These are phyloP conservation scores for Hyphantria cunea DNA, from an alignment of 1,140 invertebrate species.

Conservation along the genomic window DNA sequence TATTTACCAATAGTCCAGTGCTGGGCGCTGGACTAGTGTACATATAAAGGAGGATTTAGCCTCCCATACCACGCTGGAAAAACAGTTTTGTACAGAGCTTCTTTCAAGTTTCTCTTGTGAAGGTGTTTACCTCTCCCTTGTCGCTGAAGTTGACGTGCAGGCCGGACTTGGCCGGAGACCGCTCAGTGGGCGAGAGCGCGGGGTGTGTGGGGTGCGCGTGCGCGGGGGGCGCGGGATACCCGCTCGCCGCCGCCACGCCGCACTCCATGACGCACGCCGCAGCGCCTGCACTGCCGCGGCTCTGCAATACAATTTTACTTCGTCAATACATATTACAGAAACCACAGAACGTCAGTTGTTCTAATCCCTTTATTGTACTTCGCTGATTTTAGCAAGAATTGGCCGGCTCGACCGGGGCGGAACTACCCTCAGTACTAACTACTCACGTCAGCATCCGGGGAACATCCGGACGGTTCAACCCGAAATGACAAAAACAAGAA, in stretches of 20 bases:
- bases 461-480: too few species aligned
- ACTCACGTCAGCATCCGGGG: too few species aligned
- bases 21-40: too few species aligned
- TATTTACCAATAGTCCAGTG: too few species aligned
- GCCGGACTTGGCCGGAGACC: conserved; percentile 89
- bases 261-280: conserved; percentile 71
- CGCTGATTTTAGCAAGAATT: too few species aligned
- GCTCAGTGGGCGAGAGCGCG: conserved; percentile 83
- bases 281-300: conserved; percentile 49
- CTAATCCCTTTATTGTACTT: too few species aligned
- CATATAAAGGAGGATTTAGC: background rate
- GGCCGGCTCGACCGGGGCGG: too few species aligned
- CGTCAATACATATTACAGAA: background rate
- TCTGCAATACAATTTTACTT: conserved; percentile 28
- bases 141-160: conserved; percentile 94
- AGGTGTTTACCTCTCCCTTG: conserved; percentile 84
- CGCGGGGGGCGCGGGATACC: conserved; percentile 40
- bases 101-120: too few species aligned
- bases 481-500: too few species aligned
- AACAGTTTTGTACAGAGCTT: too few species aligned
- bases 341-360: background rate
- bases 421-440: too few species aligned
- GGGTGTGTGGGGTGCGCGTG: conserved; percentile 50
- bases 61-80: too few species aligned
- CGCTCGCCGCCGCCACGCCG: conserved; percentile 57